Base-by-base conservation (phyloP, 2,113 vertebrate species). In the Thomomys bottae region DNA sequence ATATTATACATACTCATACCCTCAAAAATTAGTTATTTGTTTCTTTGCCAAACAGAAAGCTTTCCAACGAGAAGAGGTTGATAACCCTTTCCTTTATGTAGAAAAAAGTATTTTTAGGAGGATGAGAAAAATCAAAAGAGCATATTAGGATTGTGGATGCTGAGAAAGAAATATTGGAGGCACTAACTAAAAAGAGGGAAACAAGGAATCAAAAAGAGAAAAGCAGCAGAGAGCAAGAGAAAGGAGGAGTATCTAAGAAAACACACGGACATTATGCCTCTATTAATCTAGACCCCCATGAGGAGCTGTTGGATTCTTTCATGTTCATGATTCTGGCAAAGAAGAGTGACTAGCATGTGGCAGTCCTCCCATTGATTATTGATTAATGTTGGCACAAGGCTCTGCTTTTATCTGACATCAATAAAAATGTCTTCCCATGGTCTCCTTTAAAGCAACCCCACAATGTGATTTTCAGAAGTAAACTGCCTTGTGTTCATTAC, bases 101-200 rank as follows among this genome's bases (percentile, higher is more conserved):
- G 6, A 11, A 73, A 21, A 57, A 66, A 8, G 54, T 8, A 70
- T 36, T 12, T 11, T 34, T 32, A 12, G 3, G 23, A 73, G 28
- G 30, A 20, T 72, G 28, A 67, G 23, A 73, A 23, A 54, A 57
- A 40, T 30, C 34, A 67, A 75, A 72, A 73, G 11, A 42, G 8
- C 81, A 6, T 54, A 28, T 42, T 59, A 67, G 11, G 8, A 42
- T 42, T 81, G 30, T 57, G 5, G 20, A 6, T 42, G 0, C 21
- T 36, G 30, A 67, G 68, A 72, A 91, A 54, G 30, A 63, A 49
- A 36, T 4, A 6, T 20, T 64, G 57, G 21, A 32, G 38, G 6
- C 11, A 59, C 2, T 20, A 32, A 1, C 0, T 54, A 3, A 3
- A 21, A 32, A 1, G 12, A 30, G 8, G 10, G 28, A 6, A 4